Evolutionary conservation across 92 coral and sea anemone genomes (phyloP).

Genomic region (Parazoanthus atlanticus): DNA sequence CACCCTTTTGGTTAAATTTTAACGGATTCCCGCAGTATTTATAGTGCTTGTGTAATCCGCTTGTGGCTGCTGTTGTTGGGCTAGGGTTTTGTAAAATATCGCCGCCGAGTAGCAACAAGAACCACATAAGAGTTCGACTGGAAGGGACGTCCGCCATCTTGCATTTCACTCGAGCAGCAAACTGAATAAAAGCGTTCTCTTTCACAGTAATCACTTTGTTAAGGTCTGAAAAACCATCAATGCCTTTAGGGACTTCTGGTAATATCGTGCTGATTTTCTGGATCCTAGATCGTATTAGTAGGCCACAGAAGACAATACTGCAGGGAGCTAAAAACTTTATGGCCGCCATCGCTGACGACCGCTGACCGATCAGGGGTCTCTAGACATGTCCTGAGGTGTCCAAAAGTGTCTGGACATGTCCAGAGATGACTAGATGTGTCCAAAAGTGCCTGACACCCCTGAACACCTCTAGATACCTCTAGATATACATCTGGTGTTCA

Average conservation of each 20-base stretch:
- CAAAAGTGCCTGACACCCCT: no score
- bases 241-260: neutral
- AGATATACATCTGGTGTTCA: no score
- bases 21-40: neutral
- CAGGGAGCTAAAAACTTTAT: no score
- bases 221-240: neutral
- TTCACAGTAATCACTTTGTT: conserved; percentile 6
- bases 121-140: conserved; percentile 3
- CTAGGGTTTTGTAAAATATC: neutral
- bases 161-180: neutral
- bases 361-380: no score
- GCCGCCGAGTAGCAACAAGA: neutral
- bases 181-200: neutral
- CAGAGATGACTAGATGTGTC: no score
- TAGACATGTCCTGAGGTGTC: no score
- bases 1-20: neutral
- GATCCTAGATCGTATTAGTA: no score
- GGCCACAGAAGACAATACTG: no score
- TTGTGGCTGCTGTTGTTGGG: conserved; percentile 4
- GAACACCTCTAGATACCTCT: no score
- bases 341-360: no score
- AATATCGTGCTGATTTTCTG: no score
- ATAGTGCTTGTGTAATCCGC: conserved; percentile 1
- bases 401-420: no score
- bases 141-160: conserved; percentile 2